A percentile compares a stretch with the other conserved stretches of the same genome.
Evolutionary conservation across 2,888 invertebrate species (phyloP).

Genomic region (Mechanitis messenoides): DNA sequence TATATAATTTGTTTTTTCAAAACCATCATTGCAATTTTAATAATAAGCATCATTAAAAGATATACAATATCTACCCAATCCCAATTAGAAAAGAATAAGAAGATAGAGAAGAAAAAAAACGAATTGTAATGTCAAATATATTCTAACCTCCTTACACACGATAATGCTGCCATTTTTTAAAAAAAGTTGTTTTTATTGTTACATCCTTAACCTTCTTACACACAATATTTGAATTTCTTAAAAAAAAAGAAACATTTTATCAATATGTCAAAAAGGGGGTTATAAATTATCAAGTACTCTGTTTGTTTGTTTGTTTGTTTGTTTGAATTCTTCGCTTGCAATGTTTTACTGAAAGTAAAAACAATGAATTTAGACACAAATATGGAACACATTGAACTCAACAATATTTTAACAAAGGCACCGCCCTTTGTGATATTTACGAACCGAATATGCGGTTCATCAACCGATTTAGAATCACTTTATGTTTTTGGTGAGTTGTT

Average conservation of each 20-base stretch:
- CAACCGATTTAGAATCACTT: constrained; percentile 22
- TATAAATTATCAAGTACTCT: constrained; percentile 9
- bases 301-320: constrained; percentile 16
- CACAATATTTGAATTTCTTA: no score
- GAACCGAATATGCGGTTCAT: constrained; percentile 22
- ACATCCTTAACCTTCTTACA: no score
- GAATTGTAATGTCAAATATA: no score
- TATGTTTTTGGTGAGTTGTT: not conserved
- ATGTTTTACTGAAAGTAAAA: constrained; percentile 16
- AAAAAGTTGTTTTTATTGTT: no score
- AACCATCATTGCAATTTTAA: no score
- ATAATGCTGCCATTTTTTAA: no score
- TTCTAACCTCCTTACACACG: no score
- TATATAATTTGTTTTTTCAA: no score
- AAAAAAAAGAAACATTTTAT: not conserved
- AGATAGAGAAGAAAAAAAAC: no score
- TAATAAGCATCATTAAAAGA: no score
- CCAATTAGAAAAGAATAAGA: no score
- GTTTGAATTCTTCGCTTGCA: constrained; percentile 13
- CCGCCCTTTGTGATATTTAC: constrained; percentile 32
- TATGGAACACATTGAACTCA: constrained; percentile 25
- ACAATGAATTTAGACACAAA: constrained; percentile 23
- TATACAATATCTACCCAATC: no score
- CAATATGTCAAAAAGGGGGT: not conserved
- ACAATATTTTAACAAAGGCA: constrained; percentile 29